Conservation (phyloP, 1,140 invertebrate genomes). For the Chlorops oryzae region DNA sequence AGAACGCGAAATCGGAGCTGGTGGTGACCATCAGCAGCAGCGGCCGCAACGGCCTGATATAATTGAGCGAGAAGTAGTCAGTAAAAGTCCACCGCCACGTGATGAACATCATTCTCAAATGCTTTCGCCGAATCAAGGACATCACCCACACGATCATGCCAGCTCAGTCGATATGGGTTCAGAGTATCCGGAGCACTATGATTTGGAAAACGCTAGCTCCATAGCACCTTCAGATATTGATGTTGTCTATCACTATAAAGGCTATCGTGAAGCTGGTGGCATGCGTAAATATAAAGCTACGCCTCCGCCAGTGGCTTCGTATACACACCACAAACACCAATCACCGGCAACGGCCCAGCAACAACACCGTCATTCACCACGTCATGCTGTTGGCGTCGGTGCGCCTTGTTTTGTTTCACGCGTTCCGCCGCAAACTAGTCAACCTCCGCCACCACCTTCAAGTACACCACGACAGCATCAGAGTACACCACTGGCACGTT, state of each 20-base stretch:
- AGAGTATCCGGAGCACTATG: slow-evolving; percentile 91
- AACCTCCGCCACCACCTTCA: slow-evolving; percentile 53
- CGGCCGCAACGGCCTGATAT: slow-evolving; percentile 83
- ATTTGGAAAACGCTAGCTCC: slow-evolving; percentile 93
- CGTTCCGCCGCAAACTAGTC: slow-evolving; percentile 61
- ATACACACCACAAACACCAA: slow-evolving; percentile 71
- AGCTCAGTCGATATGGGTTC: slow-evolving; percentile 63
- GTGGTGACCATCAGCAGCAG: slow-evolving; percentile 55
- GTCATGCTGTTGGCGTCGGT: slow-evolving; percentile 52
- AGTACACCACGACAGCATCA: slow-evolving; percentile 66
- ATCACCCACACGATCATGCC: slow-evolving; percentile 62
- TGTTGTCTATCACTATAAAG: slow-evolving; percentile 94
- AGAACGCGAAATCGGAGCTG: slow-evolving; percentile 65
- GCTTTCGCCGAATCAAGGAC: slow-evolving; percentile 57
- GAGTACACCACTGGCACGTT: slow-evolving; percentile 79
- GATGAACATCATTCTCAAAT: slow-evolving; percentile 71
- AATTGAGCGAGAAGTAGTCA: slow-evolving; percentile 81
- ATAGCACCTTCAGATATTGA: slow-evolving; percentile 97
- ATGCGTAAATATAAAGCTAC: slow-evolving; percentile 79
- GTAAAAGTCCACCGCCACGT: slow-evolving; percentile 65
- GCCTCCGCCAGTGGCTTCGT: slow-evolving; percentile 63
- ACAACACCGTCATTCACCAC: slow-evolving; percentile 67
- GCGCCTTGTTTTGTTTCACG: slow-evolving; percentile 62
- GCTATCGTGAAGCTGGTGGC: slow-evolving; percentile 72
- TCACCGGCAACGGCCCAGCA: slow-evolving; percentile 52